These are phyloP conservation scores for Scylla paramamosain DNA, from an alignment of 1,140 invertebrate species.

Conservation along the genomic window DNA sequence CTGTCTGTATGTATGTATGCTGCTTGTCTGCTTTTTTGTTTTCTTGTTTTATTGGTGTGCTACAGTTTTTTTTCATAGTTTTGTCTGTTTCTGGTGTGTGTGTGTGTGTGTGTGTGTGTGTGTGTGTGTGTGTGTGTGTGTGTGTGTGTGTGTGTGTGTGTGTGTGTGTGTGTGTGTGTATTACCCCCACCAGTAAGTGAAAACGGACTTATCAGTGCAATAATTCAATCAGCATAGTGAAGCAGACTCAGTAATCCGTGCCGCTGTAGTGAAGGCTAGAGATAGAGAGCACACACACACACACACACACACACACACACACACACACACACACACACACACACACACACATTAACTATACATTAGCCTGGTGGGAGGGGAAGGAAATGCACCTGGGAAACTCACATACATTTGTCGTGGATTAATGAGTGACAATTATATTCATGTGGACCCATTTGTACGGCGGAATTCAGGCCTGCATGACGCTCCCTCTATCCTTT, in stretches of 20 bases:
- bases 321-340: too few relatives aligned
- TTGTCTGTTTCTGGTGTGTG: not conserved
- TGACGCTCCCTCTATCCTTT: not conserved
- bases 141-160: conserved; percentile 15
- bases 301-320: too few relatives aligned
- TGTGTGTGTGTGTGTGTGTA: not conserved
- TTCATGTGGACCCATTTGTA: not conserved
- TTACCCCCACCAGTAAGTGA: too few relatives aligned
- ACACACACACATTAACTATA: not conserved
- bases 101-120: conserved; percentile 29
- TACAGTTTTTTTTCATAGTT: too few relatives aligned
- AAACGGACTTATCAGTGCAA: not conserved
- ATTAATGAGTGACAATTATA: not conserved
- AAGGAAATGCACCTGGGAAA: not conserved
- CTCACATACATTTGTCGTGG: not conserved
- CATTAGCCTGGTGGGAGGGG: not conserved
- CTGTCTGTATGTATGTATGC: not conserved
- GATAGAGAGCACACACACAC: too few relatives aligned
- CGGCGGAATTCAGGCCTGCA: not conserved
- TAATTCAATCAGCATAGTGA: not conserved
- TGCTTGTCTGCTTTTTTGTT: not conserved
- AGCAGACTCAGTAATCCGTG: not conserved
- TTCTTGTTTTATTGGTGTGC: too few relatives aligned
- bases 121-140: conserved; percentile 25
- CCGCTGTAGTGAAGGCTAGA: too few relatives aligned